Conservation (phyloP, 2,113 vertebrate species). For the Uria aalge region DNA sequence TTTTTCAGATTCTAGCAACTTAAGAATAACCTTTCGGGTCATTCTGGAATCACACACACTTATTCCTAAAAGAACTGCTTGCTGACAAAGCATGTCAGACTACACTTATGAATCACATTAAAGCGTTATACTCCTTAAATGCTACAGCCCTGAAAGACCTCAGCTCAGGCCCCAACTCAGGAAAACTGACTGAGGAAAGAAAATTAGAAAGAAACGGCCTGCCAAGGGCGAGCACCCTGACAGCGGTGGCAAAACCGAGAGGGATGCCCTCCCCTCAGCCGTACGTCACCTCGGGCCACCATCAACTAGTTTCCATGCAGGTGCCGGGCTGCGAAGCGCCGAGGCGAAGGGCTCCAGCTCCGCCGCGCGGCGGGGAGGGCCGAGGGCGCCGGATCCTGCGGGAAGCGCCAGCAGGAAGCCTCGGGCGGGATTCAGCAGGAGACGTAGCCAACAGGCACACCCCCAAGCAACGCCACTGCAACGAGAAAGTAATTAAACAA, state of each 20-base stretch:
- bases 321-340: background rate
- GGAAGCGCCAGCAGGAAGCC: background rate
- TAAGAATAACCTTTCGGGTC: background rate
- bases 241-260: background rate
- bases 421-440: background rate
- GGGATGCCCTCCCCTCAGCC: background rate
- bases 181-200: background rate
- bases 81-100: background rate
- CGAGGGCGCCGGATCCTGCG: background rate
- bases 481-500: accelerated
- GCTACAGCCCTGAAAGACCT: background rate
- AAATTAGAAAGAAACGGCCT: background rate
- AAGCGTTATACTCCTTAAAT: background rate
- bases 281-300: background rate
- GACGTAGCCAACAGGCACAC: too few species aligned
- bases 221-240: background rate
- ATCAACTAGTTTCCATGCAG: background rate
- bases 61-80: background rate
- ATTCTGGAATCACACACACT: background rate
- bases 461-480: too few species aligned
- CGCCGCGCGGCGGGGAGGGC: background rate
- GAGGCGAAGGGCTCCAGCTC: background rate
- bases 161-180: background rate
- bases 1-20: background rate
- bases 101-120: background rate